Base-by-base conservation (phyloP, 2,797 vertebrate genomes). In the Stomatorhinus walkeri region DNA sequence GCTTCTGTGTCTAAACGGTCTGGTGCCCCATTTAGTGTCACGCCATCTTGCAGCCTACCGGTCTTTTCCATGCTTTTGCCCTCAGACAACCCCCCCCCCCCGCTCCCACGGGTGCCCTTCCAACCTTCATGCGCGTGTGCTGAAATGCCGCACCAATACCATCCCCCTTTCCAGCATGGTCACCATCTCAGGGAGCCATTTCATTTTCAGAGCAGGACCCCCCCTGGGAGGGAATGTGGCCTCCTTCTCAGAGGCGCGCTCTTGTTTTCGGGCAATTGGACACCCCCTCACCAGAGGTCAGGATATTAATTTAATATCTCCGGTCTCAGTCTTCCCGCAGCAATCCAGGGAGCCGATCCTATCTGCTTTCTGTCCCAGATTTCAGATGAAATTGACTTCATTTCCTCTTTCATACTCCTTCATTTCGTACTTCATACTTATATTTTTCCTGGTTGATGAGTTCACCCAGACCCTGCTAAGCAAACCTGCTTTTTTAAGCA, bases 281-380 rank as follows among this genome's bases (percentile, higher is more conserved):
- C 83, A 32, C 10, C 46, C 2, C 22, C 22, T 85, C 22, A 51
- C 49, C 9, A 51, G 48, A 10, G 87, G 51, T 32, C 87, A 52
- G 68, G 68, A 32, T 79, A 49, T 72, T 9, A 49, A 72, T 81
- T 19, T 51, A 22, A 49, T 51, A 40, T 40, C 49, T 40, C 51
- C 49, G 3, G 87, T 49, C 49, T 43, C 48, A 36, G 32, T 32
- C 4, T 16, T 16, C 32, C 28, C 32, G 14, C 68, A 72, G 32
- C 68, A 5, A 81, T 72, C 76, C 28, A 32, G 28, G 28, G n/a
- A 14, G 32, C 7, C 16, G 9, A 24, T 79, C 48, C 14, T 48
- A 51, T 79, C 87, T n/a, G 32, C 68, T 81, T 88, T 28, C 46
- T 43, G 49, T 88, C 87, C 48, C 72, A 88, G 16, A 54, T 36